Percentiles rank a stretch among this genome's conserved stretches.
These are phyloP conservation scores for Meandrina meandrites DNA, from an alignment of 92 coral and sea anemone species.

Conservation along the genomic window DNA sequence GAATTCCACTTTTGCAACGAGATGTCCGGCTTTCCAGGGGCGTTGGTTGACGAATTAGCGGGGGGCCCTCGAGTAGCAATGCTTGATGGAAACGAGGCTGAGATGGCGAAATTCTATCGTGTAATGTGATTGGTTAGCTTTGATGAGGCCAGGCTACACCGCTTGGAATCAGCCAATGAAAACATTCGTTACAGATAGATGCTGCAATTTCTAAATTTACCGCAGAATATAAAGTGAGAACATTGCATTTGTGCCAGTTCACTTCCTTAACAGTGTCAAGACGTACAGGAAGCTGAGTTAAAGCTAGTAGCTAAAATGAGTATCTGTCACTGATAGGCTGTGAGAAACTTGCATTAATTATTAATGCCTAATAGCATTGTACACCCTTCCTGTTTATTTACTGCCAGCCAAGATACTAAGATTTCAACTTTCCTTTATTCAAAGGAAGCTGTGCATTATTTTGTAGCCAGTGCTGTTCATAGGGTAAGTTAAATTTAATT, in stretches of 20 bases:
- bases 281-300: not conserved
- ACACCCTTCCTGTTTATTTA: too few species aligned
- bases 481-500: too few species aligned
- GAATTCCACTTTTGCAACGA: constrained; percentile 60
- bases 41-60: constrained; percentile 85
- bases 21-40: constrained; percentile 94
- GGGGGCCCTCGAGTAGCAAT: constrained; percentile 79
- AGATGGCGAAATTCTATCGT: constrained; percentile 10
- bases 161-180: constrained; percentile 20
- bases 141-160: not conserved
- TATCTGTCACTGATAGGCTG: too few species aligned
- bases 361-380: too few species aligned
- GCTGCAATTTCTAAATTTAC: constrained; percentile 26
- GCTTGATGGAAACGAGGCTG: constrained; percentile 56
- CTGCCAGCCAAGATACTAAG: too few species aligned
- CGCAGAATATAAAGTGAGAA: constrained; percentile 14
- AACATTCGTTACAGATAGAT: not conserved
- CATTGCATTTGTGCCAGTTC: too few species aligned
- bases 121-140: constrained; percentile 46
- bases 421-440: too few species aligned
- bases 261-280: not conserved
- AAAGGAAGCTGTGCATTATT: too few species aligned
- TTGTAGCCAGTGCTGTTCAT: too few species aligned
- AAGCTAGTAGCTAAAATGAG: too few species aligned
- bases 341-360: not conserved